Evolutionary conservation across 2,888 invertebrate genomes (phyloP), one percentile per base, ranked within the genome.

Genomic region (Chirona hameri): DNA sequence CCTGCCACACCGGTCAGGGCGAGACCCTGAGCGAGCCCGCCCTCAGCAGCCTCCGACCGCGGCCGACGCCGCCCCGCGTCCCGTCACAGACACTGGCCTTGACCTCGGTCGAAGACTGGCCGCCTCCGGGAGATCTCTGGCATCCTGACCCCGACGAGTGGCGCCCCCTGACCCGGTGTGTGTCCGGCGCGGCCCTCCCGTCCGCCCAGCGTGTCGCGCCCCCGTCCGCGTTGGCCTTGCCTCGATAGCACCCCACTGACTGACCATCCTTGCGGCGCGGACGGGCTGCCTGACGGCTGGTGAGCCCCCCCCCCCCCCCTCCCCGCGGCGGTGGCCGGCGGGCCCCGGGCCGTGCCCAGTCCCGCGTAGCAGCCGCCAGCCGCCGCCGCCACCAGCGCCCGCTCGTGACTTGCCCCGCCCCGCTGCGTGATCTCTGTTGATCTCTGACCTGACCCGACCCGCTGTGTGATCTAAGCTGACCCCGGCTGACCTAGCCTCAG

Each of bases 181-280:
- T 0, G 60, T 52, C 60, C 27, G 29, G 60, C 60, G 60, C 69
- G 5, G 69, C 27, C 18, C 72, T 27, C 31, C 18, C 18, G 31
- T 4, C 31, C 27, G 72, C 31, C 72, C 72, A 27, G 31, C 31
- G 39, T 31, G 18, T 18, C 18, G 18, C 31, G 31, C 31, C 18
- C 18, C 31, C 72, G 72, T 14, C 72, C 72, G 31, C 31, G 72
- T 31, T 18, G 12, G 31, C 69, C 69, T 27, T 27, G 7, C 72
- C 72, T 72, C 72, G 72, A 72, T 72, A 72, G 72, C 72, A 72
- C 72, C 72, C 72, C 72, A 72, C 72, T 15, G 18, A 52, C 29
- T 14, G 15, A 72, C 31, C 72, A 31, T 39, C 60, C 10, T 18
- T 18, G 72, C 72, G 31, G 29, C 65, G 65, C 65, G 65, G 31